phyloP scores from a whole-genome alignment of 2,797 vertebrate genomes.

The Varecia variegata region DNA sequence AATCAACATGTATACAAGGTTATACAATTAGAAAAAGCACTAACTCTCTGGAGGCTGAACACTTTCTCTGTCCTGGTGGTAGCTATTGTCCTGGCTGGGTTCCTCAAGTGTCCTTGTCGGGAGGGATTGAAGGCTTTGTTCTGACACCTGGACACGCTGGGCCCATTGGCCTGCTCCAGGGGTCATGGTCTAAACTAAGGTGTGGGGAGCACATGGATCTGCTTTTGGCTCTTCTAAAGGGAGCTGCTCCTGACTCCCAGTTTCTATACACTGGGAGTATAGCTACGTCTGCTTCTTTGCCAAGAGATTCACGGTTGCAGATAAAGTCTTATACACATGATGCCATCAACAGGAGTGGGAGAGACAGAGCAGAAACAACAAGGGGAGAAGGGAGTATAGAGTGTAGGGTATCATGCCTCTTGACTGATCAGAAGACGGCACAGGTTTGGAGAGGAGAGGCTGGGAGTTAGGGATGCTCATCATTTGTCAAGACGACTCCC shows the following conservation, averaged over 20 bases:
- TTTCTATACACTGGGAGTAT: neutral
- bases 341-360: neutral
- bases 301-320: neutral
- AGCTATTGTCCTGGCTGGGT: neutral
- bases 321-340: neutral
- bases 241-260: neutral
- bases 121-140: neutral
- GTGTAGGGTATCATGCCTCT: neutral
- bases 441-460: neutral
- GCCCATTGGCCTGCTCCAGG: neutral
- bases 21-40: neutral
- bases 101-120: neutral
- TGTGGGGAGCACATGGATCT: neutral
- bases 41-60: neutral
- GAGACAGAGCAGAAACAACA: neutral
- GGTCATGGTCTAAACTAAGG: neutral
- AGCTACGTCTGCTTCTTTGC: neutral
- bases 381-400: neutral
- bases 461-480: neutral
- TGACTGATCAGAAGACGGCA: neutral
- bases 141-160: neutral
- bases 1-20: neutral
- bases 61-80: neutral
- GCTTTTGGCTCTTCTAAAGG: neutral
- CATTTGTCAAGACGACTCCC: neutral